phyloP scores from a whole-genome alignment of 1,140 invertebrate genomes.

The Bombus cullumanus region DNA sequence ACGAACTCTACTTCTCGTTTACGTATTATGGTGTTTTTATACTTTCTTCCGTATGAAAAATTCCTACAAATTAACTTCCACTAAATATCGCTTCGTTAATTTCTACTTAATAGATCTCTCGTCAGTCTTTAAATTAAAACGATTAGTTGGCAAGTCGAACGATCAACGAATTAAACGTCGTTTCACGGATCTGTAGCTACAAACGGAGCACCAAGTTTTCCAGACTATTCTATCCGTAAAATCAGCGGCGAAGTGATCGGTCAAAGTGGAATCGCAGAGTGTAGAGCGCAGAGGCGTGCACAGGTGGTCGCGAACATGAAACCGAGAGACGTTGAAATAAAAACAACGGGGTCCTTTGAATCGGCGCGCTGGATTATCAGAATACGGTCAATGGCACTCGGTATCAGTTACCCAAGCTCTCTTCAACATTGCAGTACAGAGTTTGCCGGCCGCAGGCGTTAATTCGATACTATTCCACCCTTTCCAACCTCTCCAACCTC shows the following conservation, averaged over 20 bases:
- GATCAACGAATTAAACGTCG: not conserved
- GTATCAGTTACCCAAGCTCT: constrained; percentile 58
- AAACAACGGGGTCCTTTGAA: constrained; percentile 61
- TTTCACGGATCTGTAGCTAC: not conserved
- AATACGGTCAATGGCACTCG: constrained; percentile 55
- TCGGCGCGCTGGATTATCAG: constrained; percentile 54
- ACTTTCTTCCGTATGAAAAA: not conserved
- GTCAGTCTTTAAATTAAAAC: not conserved
- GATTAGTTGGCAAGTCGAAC: not conserved
- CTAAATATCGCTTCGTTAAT: not conserved
- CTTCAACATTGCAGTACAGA: constrained; percentile 6
- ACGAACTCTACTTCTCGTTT: not conserved
- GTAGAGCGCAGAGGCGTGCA: constrained; percentile 32
- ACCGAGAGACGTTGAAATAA: constrained; percentile 24
- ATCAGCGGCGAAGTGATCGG: constrained; percentile 38
- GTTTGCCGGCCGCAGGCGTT: constrained; percentile 26
- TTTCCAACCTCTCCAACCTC: not conserved
- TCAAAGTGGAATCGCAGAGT: constrained; percentile 42
- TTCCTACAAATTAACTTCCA: not conserved
- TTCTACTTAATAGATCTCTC: not conserved
- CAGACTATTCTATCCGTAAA: constrained; percentile 39
- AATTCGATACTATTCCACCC: constrained; percentile 31
- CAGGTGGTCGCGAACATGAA: constrained; percentile 44
- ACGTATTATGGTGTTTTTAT: not conserved
- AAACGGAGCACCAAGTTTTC: not conserved